Evolutionary conservation across 1,140 invertebrate genomes (phyloP).

Genomic region (Drosophila funebris): DNA sequence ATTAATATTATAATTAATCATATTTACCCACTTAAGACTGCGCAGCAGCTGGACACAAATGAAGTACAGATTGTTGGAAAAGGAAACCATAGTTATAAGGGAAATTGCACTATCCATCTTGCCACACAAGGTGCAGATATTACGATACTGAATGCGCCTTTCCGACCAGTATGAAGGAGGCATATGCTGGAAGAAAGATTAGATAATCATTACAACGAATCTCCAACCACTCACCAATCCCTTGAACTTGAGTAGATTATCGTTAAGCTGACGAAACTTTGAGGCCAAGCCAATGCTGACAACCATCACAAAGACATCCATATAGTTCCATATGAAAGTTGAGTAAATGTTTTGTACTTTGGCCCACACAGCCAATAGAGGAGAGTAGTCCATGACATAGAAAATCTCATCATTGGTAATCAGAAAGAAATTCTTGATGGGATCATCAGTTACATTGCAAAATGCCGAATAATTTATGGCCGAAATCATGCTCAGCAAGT

Average conservation of each 20-base stretch:
- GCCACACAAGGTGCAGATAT: slow-evolving; percentile 72
- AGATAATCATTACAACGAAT: slow-evolving; percentile 50
- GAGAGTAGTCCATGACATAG: slow-evolving; percentile 55
- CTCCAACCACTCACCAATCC: slow-evolving; percentile 64
- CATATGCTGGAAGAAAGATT: slow-evolving; percentile 58
- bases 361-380: slow-evolving; percentile 55
- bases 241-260: slow-evolving; percentile 73
- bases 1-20: neutral
- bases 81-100: slow-evolving; percentile 77
- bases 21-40: slow-evolving; percentile 66
- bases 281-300: slow-evolving; percentile 71
- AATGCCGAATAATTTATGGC: slow-evolving; percentile 58
- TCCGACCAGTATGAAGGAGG: slow-evolving; percentile 66
- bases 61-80: slow-evolving; percentile 83
- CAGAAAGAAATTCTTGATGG: slow-evolving; percentile 69
- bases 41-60: slow-evolving; percentile 78
- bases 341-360: slow-evolving; percentile 71
- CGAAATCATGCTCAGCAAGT: slow-evolving; percentile 73
- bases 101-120: slow-evolving; percentile 78
- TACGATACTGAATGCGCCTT: slow-evolving; percentile 75
- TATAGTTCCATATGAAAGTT: slow-evolving; percentile 81
- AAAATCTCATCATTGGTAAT: slow-evolving; percentile 72
- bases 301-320: slow-evolving; percentile 83
- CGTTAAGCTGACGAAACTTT: slow-evolving; percentile 73
- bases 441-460: slow-evolving; percentile 70